Percentiles rank a stretch among this genome's conserved stretches.
Conservation (phyloP, 2,888 invertebrate species). For the Plusia festucae region DNA sequence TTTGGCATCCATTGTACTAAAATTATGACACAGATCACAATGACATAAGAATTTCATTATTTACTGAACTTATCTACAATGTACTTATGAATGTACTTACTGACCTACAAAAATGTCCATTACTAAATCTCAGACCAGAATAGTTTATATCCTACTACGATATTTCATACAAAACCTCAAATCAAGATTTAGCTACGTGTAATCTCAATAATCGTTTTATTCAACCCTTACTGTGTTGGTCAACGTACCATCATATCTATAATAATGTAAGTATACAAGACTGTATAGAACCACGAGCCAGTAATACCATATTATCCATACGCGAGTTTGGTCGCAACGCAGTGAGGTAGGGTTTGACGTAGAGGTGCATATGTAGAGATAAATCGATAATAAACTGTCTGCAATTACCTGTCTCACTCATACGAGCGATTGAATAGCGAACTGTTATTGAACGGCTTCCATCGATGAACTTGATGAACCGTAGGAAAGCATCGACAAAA, state of each 20-base stretch:
- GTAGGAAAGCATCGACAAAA: no score
- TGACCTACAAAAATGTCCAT: neutral
- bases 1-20: no score
- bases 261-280: neutral
- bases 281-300: neutral
- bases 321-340: neutral
- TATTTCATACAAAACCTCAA: no score
- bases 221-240: no score
- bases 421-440: neutral
- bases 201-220: no score
- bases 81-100: neutral
- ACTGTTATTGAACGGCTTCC: neutral
- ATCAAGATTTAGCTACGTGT: no score
- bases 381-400: neutral
- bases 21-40: no score
- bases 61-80: no score
- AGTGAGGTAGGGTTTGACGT: neutral
- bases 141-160: no score
- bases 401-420: conserved; percentile 1
- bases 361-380: neutral
- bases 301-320: neutral
- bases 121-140: no score
- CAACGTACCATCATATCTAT: neutral
- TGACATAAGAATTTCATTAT: no score
- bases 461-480: neutral